Percentiles rank a stretch among this genome's conserved stretches.
phyloP scores from a whole-genome alignment of 2,888 invertebrate genomes.

The Drosophila pseudotakahashii region DNA sequence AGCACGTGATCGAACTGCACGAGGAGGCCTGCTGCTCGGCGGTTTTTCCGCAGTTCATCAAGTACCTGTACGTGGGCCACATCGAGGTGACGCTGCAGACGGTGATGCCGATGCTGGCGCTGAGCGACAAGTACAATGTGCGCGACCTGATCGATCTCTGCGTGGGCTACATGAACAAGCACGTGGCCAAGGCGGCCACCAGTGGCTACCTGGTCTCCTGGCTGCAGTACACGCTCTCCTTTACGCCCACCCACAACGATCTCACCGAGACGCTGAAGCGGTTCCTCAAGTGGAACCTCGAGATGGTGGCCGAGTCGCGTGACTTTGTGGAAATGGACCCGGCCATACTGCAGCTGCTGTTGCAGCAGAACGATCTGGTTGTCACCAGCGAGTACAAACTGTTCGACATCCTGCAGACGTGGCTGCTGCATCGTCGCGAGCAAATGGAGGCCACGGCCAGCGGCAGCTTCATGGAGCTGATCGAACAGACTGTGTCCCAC shows the following conservation, averaged over 20 bases:
- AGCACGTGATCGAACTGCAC: conserved; percentile 92
- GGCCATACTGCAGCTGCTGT: conserved; percentile 90
- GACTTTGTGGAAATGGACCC: conserved; percentile 93
- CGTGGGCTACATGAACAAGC: conserved; percentile 93
- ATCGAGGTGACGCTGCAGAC: conserved; percentile 93
- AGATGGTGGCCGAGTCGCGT: conserved; percentile 90
- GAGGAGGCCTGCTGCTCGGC: conserved; percentile 93
- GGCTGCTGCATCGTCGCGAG: conserved; percentile 90
- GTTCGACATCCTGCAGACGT: conserved; percentile 90
- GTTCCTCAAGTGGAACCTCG: conserved; percentile 96
- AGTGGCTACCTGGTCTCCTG: conserved; percentile 94
- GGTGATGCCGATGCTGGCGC: conserved; percentile 93
- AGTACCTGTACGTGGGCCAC: conserved; percentile 94
- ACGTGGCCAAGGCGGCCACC: conserved; percentile 93
- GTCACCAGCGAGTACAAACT: conserved; percentile 94
- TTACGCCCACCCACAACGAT: conserved; percentile 87
- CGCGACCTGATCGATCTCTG: conserved; percentile 94
- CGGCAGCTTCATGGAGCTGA: conserved; percentile 88
- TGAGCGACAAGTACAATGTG: conserved; percentile 98
- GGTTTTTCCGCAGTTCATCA: conserved; percentile 95
- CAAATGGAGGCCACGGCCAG: conserved; percentile 85
- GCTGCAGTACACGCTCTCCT: conserved; percentile 95
- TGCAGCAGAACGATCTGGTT: conserved; percentile 94
- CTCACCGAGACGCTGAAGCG: conserved; percentile 89
- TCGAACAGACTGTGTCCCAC: conserved; percentile 90